phyloP scores from a whole-genome alignment of 2,113 vertebrate species.

The Zosterops japonicus region DNA sequence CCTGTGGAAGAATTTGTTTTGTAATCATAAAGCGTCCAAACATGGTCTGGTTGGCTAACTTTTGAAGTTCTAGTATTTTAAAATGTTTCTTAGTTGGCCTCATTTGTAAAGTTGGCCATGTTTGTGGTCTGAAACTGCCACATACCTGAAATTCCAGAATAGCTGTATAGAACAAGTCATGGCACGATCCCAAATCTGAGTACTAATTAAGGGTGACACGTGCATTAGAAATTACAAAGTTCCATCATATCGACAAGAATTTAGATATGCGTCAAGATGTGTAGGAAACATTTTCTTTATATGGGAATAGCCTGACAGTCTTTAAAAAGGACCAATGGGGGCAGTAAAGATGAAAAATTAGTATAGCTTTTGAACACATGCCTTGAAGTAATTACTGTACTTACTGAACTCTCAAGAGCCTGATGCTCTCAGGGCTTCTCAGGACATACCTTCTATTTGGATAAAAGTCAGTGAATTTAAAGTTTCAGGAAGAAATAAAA shows the following conservation, averaged over 20 bases:
- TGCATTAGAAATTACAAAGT: background rate
- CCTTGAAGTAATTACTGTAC: background rate
- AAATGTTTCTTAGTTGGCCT: background rate
- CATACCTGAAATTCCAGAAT: background rate
- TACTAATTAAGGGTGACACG: background rate
- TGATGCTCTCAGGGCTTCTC: background rate
- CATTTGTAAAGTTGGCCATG: background rate
- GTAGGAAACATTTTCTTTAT: background rate
- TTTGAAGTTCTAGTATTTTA: background rate
- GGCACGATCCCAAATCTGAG: background rate
- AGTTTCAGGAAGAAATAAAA: background rate
- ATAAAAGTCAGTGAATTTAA: background rate
- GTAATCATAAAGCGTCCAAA: background rate
- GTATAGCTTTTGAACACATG: background rate
- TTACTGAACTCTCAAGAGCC: background rate
- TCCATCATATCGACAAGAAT: background rate
- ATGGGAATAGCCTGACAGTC: background rate
- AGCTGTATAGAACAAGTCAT: background rate
- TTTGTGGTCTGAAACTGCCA: background rate
- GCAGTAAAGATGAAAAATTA: background rate
- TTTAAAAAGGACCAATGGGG: background rate
- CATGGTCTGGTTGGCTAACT: background rate
- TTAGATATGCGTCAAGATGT: background rate
- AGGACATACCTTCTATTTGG: background rate
- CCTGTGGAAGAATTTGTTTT: background rate